Conservation (phyloP, 2,113 vertebrate genomes). For the Ivindomyrus marchei region DNA sequence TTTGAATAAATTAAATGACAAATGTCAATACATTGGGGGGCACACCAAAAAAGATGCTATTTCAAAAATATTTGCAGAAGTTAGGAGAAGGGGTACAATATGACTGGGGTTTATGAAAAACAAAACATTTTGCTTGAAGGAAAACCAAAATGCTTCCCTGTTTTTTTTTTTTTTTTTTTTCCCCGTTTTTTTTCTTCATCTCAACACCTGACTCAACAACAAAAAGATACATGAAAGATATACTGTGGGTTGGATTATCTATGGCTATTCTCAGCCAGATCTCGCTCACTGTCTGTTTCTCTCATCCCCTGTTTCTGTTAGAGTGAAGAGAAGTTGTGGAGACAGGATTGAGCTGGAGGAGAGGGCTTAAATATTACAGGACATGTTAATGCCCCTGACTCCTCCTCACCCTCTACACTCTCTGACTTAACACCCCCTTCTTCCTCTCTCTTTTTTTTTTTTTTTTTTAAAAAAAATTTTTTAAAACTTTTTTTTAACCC, state of each 20-base stretch:
- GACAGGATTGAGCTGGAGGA: constrained; percentile 35
- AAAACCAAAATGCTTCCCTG: constrained; percentile 51
- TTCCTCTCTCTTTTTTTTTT: constrained; percentile 26
- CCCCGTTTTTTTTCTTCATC: constrained; percentile 37
- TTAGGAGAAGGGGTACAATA: constrained; percentile 27
- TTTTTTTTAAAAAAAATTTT: not conserved
- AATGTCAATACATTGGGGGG: constrained; percentile 35
- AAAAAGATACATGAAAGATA: constrained; percentile 26
- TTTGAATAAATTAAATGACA: constrained; percentile 40
- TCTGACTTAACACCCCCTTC: constrained; percentile 27
- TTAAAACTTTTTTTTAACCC: constrained; percentile 4
- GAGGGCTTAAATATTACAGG: constrained; percentile 41
- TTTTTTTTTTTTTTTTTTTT: constrained; percentile 22
- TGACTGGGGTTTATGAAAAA: constrained; percentile 25
- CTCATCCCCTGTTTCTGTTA: constrained; percentile 25
- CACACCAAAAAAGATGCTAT: constrained; percentile 28
- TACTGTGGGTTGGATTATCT: constrained; percentile 32
- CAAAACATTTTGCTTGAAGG: constrained; percentile 42
- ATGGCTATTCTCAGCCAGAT: constrained; percentile 41
- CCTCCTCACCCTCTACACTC: constrained; percentile 22
- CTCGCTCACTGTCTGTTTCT: constrained; percentile 33
- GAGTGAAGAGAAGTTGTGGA: constrained; percentile 30
- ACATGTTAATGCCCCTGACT: constrained; percentile 44
- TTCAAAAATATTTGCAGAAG: constrained; percentile 13
- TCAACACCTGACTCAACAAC: constrained; percentile 36